phyloP scores from a whole-genome alignment of 1,140 invertebrate genomes.

The Tetragonula clypearis region DNA sequence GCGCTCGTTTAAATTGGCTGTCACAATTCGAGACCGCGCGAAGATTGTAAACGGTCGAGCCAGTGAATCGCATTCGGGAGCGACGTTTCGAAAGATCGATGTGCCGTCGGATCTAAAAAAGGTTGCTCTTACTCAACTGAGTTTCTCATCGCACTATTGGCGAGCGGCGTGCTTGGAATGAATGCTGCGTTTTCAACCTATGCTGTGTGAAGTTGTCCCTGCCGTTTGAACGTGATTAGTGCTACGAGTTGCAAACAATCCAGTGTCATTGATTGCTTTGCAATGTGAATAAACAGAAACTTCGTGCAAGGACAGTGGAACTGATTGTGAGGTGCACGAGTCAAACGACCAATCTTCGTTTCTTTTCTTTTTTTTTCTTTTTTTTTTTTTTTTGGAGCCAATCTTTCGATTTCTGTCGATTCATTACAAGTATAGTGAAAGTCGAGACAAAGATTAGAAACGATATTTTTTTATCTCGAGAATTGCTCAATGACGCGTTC shows the following conservation, averaged over 20 bases:
- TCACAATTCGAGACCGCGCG: slow-evolving; percentile 31
- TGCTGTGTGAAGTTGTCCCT: slow-evolving; percentile 5
- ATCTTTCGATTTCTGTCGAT: background rate
- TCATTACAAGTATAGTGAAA: background rate
- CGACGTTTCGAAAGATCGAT: slow-evolving; percentile 55
- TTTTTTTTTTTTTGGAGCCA: too few species aligned
- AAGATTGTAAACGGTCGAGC: slow-evolving; percentile 2
- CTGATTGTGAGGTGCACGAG: background rate
- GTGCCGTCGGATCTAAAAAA: slow-evolving; percentile 51
- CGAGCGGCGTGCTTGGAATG: slow-evolving; percentile 31
- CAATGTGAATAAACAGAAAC: slow-evolving; percentile 33
- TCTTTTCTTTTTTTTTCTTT: too few species aligned
- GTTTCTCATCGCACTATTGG: slow-evolving; percentile 48
- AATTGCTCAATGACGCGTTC: background rate
- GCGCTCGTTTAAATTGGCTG: slow-evolving; percentile 28
- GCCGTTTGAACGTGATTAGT: slow-evolving; percentile 26
- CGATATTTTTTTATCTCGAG: background rate
- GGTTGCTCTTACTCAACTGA: slow-evolving; percentile 47
- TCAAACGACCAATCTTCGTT: background rate
- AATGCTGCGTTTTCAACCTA: slow-evolving; percentile 23
- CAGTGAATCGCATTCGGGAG: slow-evolving; percentile 34
- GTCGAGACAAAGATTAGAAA: background rate
- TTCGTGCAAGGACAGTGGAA: background rate
- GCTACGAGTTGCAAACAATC: slow-evolving; percentile 10
- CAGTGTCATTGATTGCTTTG: background rate